Base-by-base conservation (phyloP, 2,888 invertebrate genomes). In the Ecliptopera silaceata region DNA sequence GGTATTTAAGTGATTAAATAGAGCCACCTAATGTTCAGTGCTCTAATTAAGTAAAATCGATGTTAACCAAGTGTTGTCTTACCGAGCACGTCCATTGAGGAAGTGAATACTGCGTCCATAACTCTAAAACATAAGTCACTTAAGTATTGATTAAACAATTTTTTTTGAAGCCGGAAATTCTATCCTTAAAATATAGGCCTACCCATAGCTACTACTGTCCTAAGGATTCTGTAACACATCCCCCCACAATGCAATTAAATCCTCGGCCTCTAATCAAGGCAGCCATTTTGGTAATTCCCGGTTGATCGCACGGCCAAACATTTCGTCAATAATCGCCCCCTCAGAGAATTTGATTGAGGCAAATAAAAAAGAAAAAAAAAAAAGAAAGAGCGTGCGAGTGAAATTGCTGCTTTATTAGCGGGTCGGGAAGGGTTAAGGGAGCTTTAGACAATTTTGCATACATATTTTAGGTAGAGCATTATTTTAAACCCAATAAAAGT, bases 391-490 rank as follows among this genome's bases (percentile, higher is more conserved):
- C 67, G 68, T 68, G 69, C 64, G 65, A 66, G 71, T 74, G 63
- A 77, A 78, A 80, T 75, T 75, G 74, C 75, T 57, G 69, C 72
- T 80, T 83, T 82, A 86, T 84, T 82, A 81, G 66, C 67, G 47
- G 59, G 62, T 50, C 46, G 47, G 66, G 69, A 71, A 72, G 76
- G 74, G 66, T 64, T 64, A 58, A 13, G 51, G 42, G 32, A 54
- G 8, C 41, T n/a, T n/a, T 13, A 56, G 38, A 45, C 42, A 47
- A 29, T 36, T 61, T 55, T 45, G 45, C 34, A 43, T 59, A 15
- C 15, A 8, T 13, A 36, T 2, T 6, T 13, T 15, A 6, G 6
- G 36, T 36, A n/a, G n/a, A 31, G 11, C 31, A 15, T 13, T 2
- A 36, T 15, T 36, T 36, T 15, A 15, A 15, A 15, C 2, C 36